These are phyloP conservation scores for Alauda arvensis DNA, from an alignment of 2,797 vertebrate species.

Conservation along the genomic window DNA sequence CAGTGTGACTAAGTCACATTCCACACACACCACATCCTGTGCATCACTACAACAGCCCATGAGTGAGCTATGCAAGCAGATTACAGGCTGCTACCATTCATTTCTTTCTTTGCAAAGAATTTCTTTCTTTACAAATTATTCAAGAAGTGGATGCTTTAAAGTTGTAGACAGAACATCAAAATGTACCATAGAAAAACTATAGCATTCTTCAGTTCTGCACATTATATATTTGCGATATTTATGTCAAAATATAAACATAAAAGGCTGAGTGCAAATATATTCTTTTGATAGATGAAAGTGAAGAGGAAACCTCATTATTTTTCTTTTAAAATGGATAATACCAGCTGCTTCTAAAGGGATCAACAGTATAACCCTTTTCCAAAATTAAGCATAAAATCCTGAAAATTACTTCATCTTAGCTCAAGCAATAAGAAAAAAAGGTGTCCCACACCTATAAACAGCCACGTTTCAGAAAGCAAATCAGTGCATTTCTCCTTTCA, in stretches of 20 bases:
- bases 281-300: not conserved
- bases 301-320: not conserved
- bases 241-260: not conserved
- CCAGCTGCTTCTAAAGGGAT: not conserved
- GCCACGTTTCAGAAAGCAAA: not conserved
- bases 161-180: not conserved
- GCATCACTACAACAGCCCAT: not conserved
- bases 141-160: not conserved
- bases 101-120: not conserved
- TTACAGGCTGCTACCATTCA: not conserved
- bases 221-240: not conserved
- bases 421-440: not conserved
- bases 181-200: not conserved
- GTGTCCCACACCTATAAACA: not conserved
- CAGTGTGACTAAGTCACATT: not conserved
- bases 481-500: not conserved
- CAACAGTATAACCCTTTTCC: not conserved
- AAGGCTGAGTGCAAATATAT: not conserved
- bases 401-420: not conserved
- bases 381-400: not conserved
- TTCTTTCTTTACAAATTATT: not conserved
- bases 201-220: not conserved
- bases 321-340: not conserved
- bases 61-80: not conserved
- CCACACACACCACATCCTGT: not conserved